Percentiles rank a stretch among this genome's conserved stretches.
These are phyloP conservation scores for Apis laboriosa DNA, from an alignment of 1,140 invertebrate genomes.

Conservation along the genomic window DNA sequence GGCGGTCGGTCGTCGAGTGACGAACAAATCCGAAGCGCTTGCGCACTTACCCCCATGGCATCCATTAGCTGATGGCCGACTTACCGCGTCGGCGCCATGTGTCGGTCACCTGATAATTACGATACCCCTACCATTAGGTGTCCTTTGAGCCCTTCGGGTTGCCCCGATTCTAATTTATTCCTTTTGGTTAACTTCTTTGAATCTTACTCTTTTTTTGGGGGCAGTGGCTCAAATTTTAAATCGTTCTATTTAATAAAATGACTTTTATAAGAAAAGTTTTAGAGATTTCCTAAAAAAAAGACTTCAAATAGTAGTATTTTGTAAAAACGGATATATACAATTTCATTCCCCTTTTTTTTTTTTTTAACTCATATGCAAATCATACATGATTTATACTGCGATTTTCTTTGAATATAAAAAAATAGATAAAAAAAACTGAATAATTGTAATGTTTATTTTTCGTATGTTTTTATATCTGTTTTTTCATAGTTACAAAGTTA, in stretches of 20 bases:
- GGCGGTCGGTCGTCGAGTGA: slow-evolving; percentile 42
- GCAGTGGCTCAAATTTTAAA: background rate
- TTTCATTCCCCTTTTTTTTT: background rate
- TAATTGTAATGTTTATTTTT: background rate
- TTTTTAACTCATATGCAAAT: background rate
- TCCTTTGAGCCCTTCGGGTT: slow-evolving; percentile 6
- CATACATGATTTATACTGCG: background rate
- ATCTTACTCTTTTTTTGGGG: background rate
- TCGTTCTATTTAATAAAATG: background rate
- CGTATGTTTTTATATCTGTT: background rate
- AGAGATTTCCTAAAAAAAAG: background rate
- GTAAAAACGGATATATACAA: background rate
- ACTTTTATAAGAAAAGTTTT: background rate
- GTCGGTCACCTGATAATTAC: slow-evolving; percentile 44
- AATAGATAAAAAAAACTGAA: background rate
- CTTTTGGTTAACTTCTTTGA: background rate
- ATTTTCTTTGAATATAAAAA: background rate
- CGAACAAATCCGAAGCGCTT: background rate
- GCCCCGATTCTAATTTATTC: slow-evolving; percentile 21
- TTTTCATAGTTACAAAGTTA: background rate
- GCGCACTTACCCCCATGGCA: slow-evolving; percentile 13
- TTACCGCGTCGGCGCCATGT: slow-evolving; percentile 28
- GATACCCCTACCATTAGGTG: background rate
- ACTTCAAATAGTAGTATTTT: too few relatives aligned
- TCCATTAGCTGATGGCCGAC: slow-evolving; percentile 25